Evolutionary conservation across 2,113 vertebrate species (phyloP), one percentile per base, ranked within the genome.

Genomic region (Malaclemys terrapin): DNA sequence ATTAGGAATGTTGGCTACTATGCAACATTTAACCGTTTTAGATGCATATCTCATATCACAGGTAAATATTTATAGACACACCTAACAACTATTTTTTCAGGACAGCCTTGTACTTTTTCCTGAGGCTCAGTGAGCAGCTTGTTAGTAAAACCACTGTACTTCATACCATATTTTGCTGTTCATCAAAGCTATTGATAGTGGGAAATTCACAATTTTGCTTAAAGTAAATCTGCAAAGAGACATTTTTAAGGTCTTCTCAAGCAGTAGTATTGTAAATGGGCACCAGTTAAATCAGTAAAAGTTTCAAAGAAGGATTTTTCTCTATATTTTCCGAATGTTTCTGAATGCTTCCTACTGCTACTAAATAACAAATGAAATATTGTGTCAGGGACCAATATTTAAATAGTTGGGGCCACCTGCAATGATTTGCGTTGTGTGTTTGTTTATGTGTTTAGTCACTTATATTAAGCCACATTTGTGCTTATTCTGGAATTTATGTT

Each of bases 1-100:
- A 95, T 93, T 22, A 94, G 80, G 90, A 95, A 89, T 82, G 69
- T 95, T 95, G 87, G 89, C 85, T 91, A 62, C 72, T 19, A 49
- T 38, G 69, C 86, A 95, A 87, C 56, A 76, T 76, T 83, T 76
- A 38, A 49, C 17, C 4, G 0, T 35, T 94, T 87, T 88, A 96
- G 91, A 96, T 96, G 8, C 59, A 2, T 93, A 94, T 94, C 93
- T 94, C 35, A 53, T 85, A 2, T 53, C 78, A 65, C 31, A 94
- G 76, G 83, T 76, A 95, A 92, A 94, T 94, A 88, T 92, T 96
- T 96, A 84, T 90, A 85, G 91, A 88, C 91, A 94, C 54, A 49
- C 89, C 82, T 95, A 95, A 82, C 89, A 96, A 94, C 88, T 89
- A 65, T 52, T 93, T 95, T 90, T 89, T 91, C 25, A 83, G 16